phyloP scores from a whole-genome alignment of 2,888 invertebrate genomes.

The Clanis bilineata region DNA sequence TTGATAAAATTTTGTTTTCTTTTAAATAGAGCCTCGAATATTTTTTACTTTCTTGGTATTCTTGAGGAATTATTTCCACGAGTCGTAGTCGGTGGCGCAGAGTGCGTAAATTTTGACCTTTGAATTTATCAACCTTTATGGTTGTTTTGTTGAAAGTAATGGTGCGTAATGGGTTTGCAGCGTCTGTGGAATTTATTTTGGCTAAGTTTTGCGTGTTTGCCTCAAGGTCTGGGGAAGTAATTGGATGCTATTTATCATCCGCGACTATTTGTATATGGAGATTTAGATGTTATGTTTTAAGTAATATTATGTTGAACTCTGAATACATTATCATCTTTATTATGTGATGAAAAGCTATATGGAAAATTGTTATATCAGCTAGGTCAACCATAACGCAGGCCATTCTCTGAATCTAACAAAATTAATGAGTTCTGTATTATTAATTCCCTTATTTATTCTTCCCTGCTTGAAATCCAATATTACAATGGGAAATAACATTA shows the following conservation, averaged over 20 bases:
- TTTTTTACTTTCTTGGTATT: not conserved
- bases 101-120: slow-evolving; percentile 7
- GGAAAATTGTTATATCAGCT: no score
- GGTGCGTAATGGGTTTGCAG: slow-evolving; percentile 1
- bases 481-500: not conserved
- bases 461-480: not conserved
- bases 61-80: slow-evolving; percentile 1
- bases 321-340: no score
- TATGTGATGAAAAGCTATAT: not conserved
- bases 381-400: no score
- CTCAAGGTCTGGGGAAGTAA: not conserved
- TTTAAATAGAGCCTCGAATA: no score
- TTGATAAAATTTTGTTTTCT: no score
- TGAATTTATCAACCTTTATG: slow-evolving; percentile 17
- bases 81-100: not conserved
- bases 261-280: not conserved
- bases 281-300: not conserved
- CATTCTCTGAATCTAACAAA: not conserved
- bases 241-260: not conserved
- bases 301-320: no score
- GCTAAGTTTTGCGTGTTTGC: slow-evolving; percentile 4
- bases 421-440: not conserved
- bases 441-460: not conserved
- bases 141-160: slow-evolving; percentile 8
- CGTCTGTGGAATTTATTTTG: slow-evolving; percentile 8